phyloP scores from a whole-genome alignment of 2,888 invertebrate species.

The Piscicola geometra region DNA sequence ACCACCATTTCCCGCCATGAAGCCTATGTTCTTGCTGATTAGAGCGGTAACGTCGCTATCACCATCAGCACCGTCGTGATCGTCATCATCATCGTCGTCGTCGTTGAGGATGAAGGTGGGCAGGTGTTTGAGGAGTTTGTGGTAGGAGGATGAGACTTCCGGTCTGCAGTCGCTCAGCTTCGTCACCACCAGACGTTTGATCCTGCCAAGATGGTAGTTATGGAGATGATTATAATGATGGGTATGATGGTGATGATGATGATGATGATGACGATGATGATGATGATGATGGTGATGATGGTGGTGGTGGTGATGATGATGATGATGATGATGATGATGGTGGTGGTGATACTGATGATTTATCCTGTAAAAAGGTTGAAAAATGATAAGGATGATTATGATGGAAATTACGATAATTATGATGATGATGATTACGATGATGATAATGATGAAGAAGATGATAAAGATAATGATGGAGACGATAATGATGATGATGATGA shows the following conservation, averaged over 20 bases:
- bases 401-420: too few relatives aligned
- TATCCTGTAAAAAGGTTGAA: too few relatives aligned
- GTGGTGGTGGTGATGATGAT: constrained; percentile 5
- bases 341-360: too few relatives aligned
- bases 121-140: neutral
- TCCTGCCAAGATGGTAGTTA: neutral
- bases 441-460: too few relatives aligned
- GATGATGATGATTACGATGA: too few relatives aligned
- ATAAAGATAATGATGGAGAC: too few relatives aligned
- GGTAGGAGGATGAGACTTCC: neutral
- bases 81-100: constrained; percentile 1
- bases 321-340: neutral
- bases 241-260: neutral
- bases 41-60: too few relatives aligned
- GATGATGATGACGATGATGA: neutral
- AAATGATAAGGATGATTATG: too few relatives aligned
- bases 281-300: neutral
- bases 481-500: too few relatives aligned
- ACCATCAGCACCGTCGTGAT: neutral
- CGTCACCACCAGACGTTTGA: neutral
- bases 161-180: neutral
- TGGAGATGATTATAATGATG: neutral
- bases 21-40: neutral
- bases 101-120: neutral
- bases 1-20: neutral